Base-by-base conservation (phyloP, 2,113 vertebrate species). In the Cynocephalus volans region DNA sequence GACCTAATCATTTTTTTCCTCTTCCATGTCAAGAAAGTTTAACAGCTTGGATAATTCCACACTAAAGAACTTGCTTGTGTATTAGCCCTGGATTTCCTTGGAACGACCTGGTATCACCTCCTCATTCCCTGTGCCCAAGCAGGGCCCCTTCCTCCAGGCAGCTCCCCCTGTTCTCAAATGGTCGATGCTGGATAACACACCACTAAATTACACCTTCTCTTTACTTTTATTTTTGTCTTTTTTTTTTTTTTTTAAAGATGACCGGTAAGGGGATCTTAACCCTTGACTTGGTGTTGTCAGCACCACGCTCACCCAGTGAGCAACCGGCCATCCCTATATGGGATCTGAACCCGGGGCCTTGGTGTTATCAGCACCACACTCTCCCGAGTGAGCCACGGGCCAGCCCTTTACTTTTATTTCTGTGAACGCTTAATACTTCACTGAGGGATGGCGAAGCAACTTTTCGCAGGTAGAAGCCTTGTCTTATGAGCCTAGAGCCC, bases 1-100 rank as follows among this genome's bases (percentile, higher is more conserved):
- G 64, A 69, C 79, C 79, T 88, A 36, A 23, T 41, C 73, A 62
- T 77, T 87, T 84, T 90, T 92, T 86, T 48, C 83, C 83, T 69
- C 54, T 64, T 36, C 5, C 33, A 23, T 24, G 72, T 83, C 73
- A 79, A 76, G 56, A 83, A 70, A 88, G 54, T 65, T 82, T 41
- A 75, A 79, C 1, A 28, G 31, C 24, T 36, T 83, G 41, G 50
- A 15, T 52, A 75, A 75, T 52, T 58, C 26, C 52, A 58, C 54
- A 23, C 33, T 2, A 13, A 45, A 60, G 26, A 67, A 48, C 36
- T 18, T 26, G 11, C 19, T 50, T 58, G 52, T 10, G 19, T 17
- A 11, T 31, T 14, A 14, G 58, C 41, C 33, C 45, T 54, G 41
- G 18, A 15, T 83, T n/a, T 69, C 80, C 79, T 24, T 0, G 21